Percentiles rank a stretch among this genome's conserved stretches.
phyloP scores from a whole-genome alignment of 2,888 invertebrate genomes.

The Sericinus montela region DNA sequence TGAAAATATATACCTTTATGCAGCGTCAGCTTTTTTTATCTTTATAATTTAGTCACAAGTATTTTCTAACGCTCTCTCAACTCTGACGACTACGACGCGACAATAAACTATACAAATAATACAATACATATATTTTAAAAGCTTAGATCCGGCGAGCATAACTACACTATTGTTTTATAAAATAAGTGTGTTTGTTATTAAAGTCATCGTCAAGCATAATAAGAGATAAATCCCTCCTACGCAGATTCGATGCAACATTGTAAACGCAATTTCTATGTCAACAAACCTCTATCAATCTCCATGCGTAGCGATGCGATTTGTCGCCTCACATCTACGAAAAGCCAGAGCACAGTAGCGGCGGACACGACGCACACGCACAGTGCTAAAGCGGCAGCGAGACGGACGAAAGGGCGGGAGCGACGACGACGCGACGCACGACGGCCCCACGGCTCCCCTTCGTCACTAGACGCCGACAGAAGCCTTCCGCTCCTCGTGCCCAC shows the following conservation, averaged over 20 bases:
- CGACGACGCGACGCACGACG: slow-evolving; percentile 53
- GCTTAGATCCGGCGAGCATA: too few species aligned
- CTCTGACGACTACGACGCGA: too few species aligned
- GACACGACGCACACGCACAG: slow-evolving; percentile 82
- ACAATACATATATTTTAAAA: too few species aligned
- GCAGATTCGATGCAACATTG: background rate
- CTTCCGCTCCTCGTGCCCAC: slow-evolving; percentile 69
- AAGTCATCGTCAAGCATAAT: slow-evolving; percentile 16
- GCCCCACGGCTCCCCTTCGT: slow-evolving; percentile 78
- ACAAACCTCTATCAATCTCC: slow-evolving; percentile 83
- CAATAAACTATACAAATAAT: too few species aligned
- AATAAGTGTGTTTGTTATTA: too few species aligned
- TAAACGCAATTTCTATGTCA: slow-evolving; percentile 25
- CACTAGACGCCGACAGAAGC: slow-evolving; percentile 81
- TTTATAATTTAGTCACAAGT: too few species aligned
- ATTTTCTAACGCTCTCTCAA: too few species aligned
- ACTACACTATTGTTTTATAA: too few species aligned
- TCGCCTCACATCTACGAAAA: slow-evolving; percentile 83
- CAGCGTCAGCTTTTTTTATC: too few species aligned
- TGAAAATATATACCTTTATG: too few species aligned
- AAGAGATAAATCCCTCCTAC: slow-evolving; percentile 23
- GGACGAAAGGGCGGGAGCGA: slow-evolving; percentile 73
- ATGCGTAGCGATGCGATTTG: slow-evolving; percentile 82
- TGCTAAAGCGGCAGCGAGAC: slow-evolving; percentile 80
- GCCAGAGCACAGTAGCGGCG: slow-evolving; percentile 83